Evolutionary conservation across 2,113 vertebrate genomes (phyloP), one percentile per base, ranked within the genome.

Genomic region (Mormyrus iriodes): DNA sequence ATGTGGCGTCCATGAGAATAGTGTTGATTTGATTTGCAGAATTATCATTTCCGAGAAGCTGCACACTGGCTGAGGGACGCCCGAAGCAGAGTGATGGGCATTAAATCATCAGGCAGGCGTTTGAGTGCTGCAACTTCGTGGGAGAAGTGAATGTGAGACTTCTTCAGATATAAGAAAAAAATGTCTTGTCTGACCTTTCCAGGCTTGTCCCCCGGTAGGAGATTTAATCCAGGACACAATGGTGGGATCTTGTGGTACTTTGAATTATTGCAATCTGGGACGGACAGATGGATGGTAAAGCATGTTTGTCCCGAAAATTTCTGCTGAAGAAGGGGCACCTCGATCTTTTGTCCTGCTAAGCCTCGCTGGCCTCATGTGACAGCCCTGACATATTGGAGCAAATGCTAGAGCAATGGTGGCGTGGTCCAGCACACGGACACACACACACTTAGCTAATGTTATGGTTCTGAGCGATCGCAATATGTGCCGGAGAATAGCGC

Each of bases 251-350:
- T 21, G 31, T 76, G 49, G 8, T 55, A 58, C 85, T 61, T 89
- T 87, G 49, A 79, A 79, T 89, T 86, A 44, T 76, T 86, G 89
- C 84, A 87, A 87, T 44, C 65, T 65, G 35, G 24, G 86, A 90
- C 15, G 48, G 42, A 73, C 73, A 35, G 89, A 27, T 51, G 31
- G 89, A 53, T 49, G 44, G 73, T 44, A 27, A n/a, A 44, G 65
- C 31, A n/a, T 87, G 85, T 83, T 88, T 84, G 76, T 83, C 31
- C 52, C 53, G 44, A 53, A 48, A 27, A 35, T 15, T 65, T 46
- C 44, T 51, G 76, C 55, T 85, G 46, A 49, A 76, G 87, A 88
- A 88, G 9, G 51, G 69, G 52, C 65, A 69, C 44, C 31, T 90
- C 46, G 51, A 21, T 88, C 35, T 6, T 35, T 55, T 61, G 69